Conservation (phyloP, 2,113 vertebrate genomes). For the Melanerpes aurifrons region DNA sequence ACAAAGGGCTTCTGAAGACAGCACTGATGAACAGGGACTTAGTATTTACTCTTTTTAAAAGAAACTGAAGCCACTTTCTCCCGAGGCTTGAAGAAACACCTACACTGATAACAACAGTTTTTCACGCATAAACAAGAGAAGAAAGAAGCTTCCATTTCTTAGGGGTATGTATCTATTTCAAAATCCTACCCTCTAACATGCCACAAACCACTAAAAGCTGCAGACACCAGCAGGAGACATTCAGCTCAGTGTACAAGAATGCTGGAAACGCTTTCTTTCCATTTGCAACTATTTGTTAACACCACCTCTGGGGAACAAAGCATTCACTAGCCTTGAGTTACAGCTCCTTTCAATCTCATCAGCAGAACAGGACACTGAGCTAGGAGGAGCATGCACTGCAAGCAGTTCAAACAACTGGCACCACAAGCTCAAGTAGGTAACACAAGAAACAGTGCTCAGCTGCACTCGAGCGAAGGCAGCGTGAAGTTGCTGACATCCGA, state of each 20-base stretch:
- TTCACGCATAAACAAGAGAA: not conserved
- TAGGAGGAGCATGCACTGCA: not conserved
- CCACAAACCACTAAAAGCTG: constrained; percentile 29
- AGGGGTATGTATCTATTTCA: constrained; percentile 35
- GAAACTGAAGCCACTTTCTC: constrained; percentile 8
- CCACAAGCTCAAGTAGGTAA: constrained; percentile 29
- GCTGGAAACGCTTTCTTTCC: constrained; percentile 12
- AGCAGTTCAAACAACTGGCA: not conserved
- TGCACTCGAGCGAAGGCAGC: not conserved
- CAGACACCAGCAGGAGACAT: not conserved
- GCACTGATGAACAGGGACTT: not conserved
- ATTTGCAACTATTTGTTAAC: constrained; percentile 31
- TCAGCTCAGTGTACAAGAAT: not conserved
- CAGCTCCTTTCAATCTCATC: constrained; percentile 5
- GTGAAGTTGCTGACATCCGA: not conserved
- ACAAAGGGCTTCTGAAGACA: not conserved
- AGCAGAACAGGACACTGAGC: not conserved
- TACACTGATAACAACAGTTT: constrained; percentile 38
- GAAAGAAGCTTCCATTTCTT: constrained; percentile 7
- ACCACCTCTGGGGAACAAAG: constrained; percentile 5
- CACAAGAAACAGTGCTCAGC: constrained; percentile 18
- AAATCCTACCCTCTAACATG: not conserved
- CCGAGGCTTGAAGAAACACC: constrained; percentile 39
- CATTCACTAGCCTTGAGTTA: constrained; percentile 23
- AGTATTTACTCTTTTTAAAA: not conserved